Conservation (phyloP, 2,113 vertebrate species). For the Tapirus terrestris region DNA sequence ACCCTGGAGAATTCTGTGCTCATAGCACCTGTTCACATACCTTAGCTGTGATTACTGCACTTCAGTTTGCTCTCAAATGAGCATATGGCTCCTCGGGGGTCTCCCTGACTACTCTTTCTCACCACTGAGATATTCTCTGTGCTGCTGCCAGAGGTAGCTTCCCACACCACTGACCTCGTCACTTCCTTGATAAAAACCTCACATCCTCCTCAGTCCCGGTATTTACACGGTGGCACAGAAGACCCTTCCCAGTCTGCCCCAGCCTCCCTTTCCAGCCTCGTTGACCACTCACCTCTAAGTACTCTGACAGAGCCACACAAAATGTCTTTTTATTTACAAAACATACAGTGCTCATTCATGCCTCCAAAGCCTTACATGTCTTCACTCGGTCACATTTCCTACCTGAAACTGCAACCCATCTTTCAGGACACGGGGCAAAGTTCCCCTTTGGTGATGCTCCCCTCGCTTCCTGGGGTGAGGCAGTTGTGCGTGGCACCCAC, state of each 20-base stretch:
- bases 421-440: background rate
- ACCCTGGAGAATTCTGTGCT: background rate
- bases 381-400: background rate
- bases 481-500: background rate
- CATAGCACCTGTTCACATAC: background rate
- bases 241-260: background rate
- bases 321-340: slow-evolving; percentile 3
- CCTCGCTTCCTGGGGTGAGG: background rate
- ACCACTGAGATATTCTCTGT: background rate
- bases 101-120: background rate
- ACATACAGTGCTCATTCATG: background rate
- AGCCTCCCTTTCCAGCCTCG: background rate
- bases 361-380: background rate
- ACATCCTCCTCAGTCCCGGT: background rate
- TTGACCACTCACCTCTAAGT: background rate
- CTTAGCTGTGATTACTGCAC: background rate
- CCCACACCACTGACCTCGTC: background rate
- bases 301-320: background rate
- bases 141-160: background rate
- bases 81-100: background rate
- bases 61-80: background rate
- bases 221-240: background rate
- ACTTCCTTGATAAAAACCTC: background rate
- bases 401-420: background rate
- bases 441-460: background rate